Base-by-base conservation (phyloP, 2,888 invertebrate species). In the Lochmaea crataegi region DNA sequence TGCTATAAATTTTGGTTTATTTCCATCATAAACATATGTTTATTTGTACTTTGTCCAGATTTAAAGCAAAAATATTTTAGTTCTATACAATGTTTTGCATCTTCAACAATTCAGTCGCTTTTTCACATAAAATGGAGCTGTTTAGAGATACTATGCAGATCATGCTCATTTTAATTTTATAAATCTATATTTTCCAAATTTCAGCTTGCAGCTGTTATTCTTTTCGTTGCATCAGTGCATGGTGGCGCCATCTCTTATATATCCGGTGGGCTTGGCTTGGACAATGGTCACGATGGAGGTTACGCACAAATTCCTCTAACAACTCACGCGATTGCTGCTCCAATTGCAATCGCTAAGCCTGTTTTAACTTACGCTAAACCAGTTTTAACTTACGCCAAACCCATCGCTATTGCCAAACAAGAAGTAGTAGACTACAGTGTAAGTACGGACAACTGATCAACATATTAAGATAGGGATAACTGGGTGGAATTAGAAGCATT, bases 331-430 rank as follows among this genome's bases (percentile, higher is more conserved):
- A 68, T 77, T 45, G 76, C 75, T 42, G 76, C 77, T 26, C 69
- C 69, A 18, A 32, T 58, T 9, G 58, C 67, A 3, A 10, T 22
- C 12, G 58, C 67, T n/a, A 56, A 66, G 10, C 58, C 58, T n/a
- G 58, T 58, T 53, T 9, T 65, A 26, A 51, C 65, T 32, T 51
- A 51, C n/a, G 48, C 65, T n/a, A 65, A 65, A n/a, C n/a, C n/a
- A n/a, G 58, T 58, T 53, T 9, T 65, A 26, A 51, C 65, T 32
- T 51, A 51, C n/a, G 48, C 65, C 10, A 65, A 65, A 56, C 77
- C 75, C n/a, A 66, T 79, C 4, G 78, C 78, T 45, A 60, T 75
- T 11, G 74, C 73, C 56, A 77, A 74, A 68, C 70, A 79, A 57
- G 69, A 74, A 2, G 76, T 78, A 14, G 78, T 79, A 11, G 79